These are phyloP conservation scores for Cryptotermes secundus DNA, from an alignment of 1,140 invertebrate genomes.

Conservation along the genomic window DNA sequence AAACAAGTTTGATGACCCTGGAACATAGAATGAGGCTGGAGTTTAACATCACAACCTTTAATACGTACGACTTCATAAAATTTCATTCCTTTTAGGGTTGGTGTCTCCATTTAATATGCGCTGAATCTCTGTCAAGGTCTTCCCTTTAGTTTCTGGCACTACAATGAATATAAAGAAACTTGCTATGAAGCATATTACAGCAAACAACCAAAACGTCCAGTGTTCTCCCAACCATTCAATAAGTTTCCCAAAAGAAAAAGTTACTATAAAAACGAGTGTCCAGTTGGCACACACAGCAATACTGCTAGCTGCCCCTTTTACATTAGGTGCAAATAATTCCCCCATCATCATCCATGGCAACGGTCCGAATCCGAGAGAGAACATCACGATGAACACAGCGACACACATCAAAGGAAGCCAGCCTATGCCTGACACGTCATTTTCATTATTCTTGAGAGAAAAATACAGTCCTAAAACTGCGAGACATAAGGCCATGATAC, in stretches of 20 bases:
- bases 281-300: neutral
- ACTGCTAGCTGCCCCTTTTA: conserved; percentile 56
- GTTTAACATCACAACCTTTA: too few species aligned
- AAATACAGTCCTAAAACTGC: conserved; percentile 58
- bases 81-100: too few species aligned
- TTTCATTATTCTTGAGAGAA: conserved; percentile 28
- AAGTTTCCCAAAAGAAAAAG: conserved; percentile 50
- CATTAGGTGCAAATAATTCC: conserved; percentile 73
- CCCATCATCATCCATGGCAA: conserved; percentile 82
- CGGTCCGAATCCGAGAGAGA: conserved; percentile 65
- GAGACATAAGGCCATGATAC: conserved; percentile 66
- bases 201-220: conserved; percentile 59
- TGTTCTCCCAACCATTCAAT: conserved; percentile 51
- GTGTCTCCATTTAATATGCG: conserved; percentile 53
- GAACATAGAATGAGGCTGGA: too few species aligned
- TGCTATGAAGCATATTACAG: conserved; percentile 52
- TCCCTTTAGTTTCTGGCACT: conserved; percentile 78
- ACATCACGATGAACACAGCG: conserved; percentile 54
- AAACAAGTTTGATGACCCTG: too few species aligned
- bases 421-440: conserved; percentile 50
- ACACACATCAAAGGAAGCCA: conserved; percentile 67
- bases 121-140: conserved; percentile 72
- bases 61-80: too few species aligned
- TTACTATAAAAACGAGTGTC: neutral
- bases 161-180: conserved; percentile 58